These are phyloP conservation scores for Rhagonycha fulva DNA, from an alignment of 2,888 invertebrate genomes.

Conservation along the genomic window DNA sequence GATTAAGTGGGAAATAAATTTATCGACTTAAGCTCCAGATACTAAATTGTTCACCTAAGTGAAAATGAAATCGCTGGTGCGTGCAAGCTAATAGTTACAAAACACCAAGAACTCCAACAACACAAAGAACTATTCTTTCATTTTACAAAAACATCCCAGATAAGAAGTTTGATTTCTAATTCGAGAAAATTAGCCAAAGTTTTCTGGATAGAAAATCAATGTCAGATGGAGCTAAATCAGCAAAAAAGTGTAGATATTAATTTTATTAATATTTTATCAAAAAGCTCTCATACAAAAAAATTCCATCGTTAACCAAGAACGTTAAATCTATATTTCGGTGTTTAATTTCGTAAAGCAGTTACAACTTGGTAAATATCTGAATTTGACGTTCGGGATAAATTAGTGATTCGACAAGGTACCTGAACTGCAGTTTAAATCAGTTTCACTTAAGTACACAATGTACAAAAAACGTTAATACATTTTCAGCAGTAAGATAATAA, in stretches of 20 bases:
- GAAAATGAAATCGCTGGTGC: constrained; percentile 15
- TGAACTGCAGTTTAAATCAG: background rate
- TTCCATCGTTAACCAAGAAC: background rate
- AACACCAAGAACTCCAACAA: constrained; percentile 3
- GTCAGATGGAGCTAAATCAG: background rate
- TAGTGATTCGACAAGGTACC: background rate
- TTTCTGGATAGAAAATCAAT: background rate
- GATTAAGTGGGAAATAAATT: constrained; percentile 4
- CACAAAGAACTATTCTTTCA: constrained; percentile 6
- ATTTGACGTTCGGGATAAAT: background rate
- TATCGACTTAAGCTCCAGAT: constrained; percentile 9
- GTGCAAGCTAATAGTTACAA: constrained; percentile 11
- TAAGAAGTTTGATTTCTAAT: constrained; percentile 3
- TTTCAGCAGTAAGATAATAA: background rate
- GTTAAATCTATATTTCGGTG: background rate
- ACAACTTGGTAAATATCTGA: background rate
- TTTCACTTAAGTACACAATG: background rate
- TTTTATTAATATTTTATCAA: background rate
- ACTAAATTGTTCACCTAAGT: constrained; percentile 10
- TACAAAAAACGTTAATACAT: background rate
- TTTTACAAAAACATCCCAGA: background rate
- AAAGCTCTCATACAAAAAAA: background rate
- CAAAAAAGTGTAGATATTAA: background rate
- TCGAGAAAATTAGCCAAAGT: background rate
- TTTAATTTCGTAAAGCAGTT: background rate